Evolutionary conservation across 2,113 vertebrate species (phyloP), one percentile per base, ranked within the genome.

Genomic region (Phylloscopus whistleri): DNA sequence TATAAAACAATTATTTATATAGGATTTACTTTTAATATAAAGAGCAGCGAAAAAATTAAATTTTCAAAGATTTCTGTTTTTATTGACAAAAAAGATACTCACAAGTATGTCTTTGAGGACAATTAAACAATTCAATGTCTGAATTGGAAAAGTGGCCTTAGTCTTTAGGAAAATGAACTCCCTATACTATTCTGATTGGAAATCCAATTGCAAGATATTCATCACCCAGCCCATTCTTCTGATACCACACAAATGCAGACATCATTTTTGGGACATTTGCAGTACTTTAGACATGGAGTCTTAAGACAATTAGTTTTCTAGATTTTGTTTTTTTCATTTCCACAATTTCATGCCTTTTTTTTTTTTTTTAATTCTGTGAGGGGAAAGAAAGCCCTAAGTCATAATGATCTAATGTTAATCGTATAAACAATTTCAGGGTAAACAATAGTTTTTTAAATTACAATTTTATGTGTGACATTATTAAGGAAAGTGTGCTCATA

Each of bases 21-120:
- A 70, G 13, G 63, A 92, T 95, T 85, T 84, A 73, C 89, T 91
- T 95, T 76, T 95, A 10, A 86, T 95, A 76, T 69, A 92, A 88
- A 90, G 31, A 92, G 90, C 84, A 83, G 26, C 0, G 4, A 91
- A 35, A 69, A 93, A 68, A 87, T 49, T 53, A 37, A 16, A 44
- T 90, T 52, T 84, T 84, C n/a, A 82, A 77, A 39, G 20, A 73
- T 75, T 94, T 77, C 46, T 90, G 49, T 37, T 51, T 53, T 94
- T 43, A 86, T 86, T 82, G 27, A 35, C 6, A 60, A 66, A 79
- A 52, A 31, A 24, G 26, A 60, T 55, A 31, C 41, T 70, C 33
- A 63, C 11, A 64, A 44, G 3, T 70, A 53, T 59, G 13, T 63
- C 12, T 69, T 46, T 56, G 26, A 93, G 41, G 15, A 72, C 53